These are phyloP conservation scores for Teleopsis dalmanni DNA, from an alignment of 1,140 invertebrate genomes.

Conservation along the genomic window DNA sequence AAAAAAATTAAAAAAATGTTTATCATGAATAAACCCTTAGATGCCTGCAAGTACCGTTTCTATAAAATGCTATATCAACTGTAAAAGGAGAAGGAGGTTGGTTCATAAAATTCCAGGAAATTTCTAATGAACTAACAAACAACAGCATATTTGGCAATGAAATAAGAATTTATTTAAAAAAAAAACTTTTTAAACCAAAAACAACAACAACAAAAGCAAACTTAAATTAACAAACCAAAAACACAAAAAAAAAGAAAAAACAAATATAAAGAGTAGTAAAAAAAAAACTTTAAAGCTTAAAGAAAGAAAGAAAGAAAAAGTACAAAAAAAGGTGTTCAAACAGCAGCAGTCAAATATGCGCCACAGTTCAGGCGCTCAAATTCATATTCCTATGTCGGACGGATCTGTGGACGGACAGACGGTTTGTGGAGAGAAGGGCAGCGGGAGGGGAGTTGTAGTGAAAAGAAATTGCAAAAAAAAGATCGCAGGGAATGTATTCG, in stretches of 20 bases:
- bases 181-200: background rate
- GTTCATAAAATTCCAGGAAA: constrained; percentile 11
- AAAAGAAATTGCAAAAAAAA: too few relatives aligned
- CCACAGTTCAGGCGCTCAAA: constrained; percentile 4
- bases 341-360: constrained; percentile 10
- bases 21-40: too few relatives aligned
- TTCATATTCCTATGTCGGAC: background rate
- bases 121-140: constrained; percentile 13
- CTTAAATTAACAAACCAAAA: background rate
- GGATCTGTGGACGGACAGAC: background rate
- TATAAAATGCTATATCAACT: too few relatives aligned
- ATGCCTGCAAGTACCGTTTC: too few relatives aligned
- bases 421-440: too few relatives aligned
- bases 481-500: too few relatives aligned
- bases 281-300: background rate
- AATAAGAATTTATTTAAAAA: too few relatives aligned
- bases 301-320: background rate
- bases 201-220: background rate
- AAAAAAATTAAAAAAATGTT: too few relatives aligned
- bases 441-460: too few relatives aligned
- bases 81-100: too few relatives aligned
- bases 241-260: background rate
- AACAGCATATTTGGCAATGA: too few relatives aligned
- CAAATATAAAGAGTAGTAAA: background rate
- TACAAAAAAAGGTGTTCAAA: constrained; percentile 8